These are phyloP conservation scores for Tarsius wallacei DNA, from an alignment of 2,797 vertebrate genomes.

Conservation along the genomic window DNA sequence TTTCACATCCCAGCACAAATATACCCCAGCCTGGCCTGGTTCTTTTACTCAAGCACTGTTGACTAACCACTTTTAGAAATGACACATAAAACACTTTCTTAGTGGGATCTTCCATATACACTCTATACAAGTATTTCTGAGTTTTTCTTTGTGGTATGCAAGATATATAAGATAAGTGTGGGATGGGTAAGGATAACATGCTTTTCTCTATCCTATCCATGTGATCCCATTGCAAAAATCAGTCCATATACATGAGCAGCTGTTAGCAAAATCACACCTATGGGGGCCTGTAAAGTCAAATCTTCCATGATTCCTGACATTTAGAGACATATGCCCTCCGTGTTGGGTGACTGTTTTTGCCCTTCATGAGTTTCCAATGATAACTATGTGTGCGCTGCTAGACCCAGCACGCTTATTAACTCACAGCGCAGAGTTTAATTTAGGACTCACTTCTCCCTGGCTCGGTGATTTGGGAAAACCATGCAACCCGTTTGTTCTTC, in stretches of 20 bases:
- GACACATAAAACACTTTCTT: too few species aligned
- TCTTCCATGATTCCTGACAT: neutral
- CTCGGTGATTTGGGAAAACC: neutral
- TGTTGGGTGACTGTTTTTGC: neutral
- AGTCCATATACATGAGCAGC: fast-evolving
- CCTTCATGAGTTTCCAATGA: neutral
- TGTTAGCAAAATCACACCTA: neutral
- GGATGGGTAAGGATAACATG: neutral
- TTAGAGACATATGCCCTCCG: neutral
- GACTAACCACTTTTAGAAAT: neutral
- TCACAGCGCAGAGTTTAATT: neutral
- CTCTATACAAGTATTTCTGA: neutral
- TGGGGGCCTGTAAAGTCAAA: neutral
- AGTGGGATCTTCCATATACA: fast-evolving
- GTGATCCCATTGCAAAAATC: too few species aligned
- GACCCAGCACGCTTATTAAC: neutral
- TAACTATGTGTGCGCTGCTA: neutral
- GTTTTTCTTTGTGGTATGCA: fast-evolving
- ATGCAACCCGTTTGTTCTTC: fast-evolving
- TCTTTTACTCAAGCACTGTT: neutral
- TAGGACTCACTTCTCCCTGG: neutral
- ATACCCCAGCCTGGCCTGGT: neutral
- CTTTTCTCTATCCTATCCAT: neutral
- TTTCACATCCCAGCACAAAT: neutral
- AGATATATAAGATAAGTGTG: fast-evolving